Evolutionary conservation across 2,797 vertebrate species (phyloP).

Genomic region (Clarias fuscus): DNA sequence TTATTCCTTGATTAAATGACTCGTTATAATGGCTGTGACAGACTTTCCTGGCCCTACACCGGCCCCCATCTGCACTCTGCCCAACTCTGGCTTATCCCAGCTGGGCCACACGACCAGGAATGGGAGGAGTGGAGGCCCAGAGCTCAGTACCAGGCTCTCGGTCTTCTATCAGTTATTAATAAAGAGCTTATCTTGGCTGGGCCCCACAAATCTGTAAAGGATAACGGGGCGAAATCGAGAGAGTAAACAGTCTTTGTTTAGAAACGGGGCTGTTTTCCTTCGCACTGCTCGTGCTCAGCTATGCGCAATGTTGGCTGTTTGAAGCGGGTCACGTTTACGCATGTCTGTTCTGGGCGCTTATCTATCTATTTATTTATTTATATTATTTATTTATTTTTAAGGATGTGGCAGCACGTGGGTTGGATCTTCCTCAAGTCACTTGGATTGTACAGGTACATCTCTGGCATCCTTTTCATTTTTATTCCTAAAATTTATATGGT

Average conservation of each 20-base stretch:
- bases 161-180: constrained; percentile 53
- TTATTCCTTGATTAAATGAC: constrained; percentile 84
- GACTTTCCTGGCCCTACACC: constrained; percentile 82
- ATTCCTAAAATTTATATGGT: too few relatives aligned
- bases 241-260: constrained; percentile 37
- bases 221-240: constrained; percentile 35
- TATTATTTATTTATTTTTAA: constrained; percentile 54
- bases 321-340: neutral
- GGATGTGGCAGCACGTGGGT: constrained; percentile 93
- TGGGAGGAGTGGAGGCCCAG: constrained; percentile 47
- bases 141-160: constrained; percentile 36
- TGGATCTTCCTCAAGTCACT: constrained; percentile 89
- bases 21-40: constrained; percentile 89
- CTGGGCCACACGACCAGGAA: constrained; percentile 44
- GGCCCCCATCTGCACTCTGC: constrained; percentile 83
- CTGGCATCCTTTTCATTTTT: neutral
- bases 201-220: constrained; percentile 39
- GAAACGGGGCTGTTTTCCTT: constrained; percentile 27
- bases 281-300: constrained; percentile 15
- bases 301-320: constrained; percentile 5
- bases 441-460: constrained; percentile 90
- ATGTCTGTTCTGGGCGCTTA: constrained; percentile 13
- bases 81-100: constrained; percentile 50
- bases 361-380: neutral
- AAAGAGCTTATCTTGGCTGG: constrained; percentile 48